phyloP scores from a whole-genome alignment of 2,888 invertebrate species.

The Lepas anatifera region DNA sequence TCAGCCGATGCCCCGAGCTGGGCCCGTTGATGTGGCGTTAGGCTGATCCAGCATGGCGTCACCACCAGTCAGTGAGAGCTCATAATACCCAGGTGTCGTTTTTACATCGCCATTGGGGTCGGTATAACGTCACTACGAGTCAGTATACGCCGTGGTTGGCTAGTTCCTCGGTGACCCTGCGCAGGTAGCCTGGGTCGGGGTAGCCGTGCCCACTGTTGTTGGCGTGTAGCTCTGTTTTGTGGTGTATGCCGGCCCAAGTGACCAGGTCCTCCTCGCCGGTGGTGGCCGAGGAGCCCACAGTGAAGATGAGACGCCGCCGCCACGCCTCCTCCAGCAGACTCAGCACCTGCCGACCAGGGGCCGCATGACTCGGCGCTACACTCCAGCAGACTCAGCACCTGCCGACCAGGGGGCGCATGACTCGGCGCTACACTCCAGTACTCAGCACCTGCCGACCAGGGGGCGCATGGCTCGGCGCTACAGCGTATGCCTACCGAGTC shows the following conservation, averaged over 20 bases:
- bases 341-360: conserved; percentile 40
- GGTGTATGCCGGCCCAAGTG: conserved; percentile 81
- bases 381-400: not conserved
- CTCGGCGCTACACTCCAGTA: too few relatives aligned
- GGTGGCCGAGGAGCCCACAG: conserved; percentile 67
- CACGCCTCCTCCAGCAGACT: conserved; percentile 66
- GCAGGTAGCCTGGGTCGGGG: conserved; percentile 63
- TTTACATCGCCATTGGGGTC: too few relatives aligned
- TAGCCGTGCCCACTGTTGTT: conserved; percentile 43
- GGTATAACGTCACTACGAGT: too few relatives aligned
- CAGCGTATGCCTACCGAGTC: too few relatives aligned
- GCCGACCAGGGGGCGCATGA: not conserved
- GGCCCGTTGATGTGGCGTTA: too few relatives aligned
- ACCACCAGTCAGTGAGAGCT: too few relatives aligned
- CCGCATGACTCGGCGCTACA: too few relatives aligned
- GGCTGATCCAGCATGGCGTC: too few relatives aligned
- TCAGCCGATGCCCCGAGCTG: too few relatives aligned
- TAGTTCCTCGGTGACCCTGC: conserved; percentile 41
- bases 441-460: not conserved
- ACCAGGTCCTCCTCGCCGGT: conserved; percentile 79
- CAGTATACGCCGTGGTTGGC: conserved; percentile 18
- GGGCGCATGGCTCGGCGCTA: too few relatives aligned
- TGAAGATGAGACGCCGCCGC: conserved; percentile 69
- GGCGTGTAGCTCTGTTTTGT: conserved; percentile 58
- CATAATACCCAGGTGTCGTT: too few relatives aligned